phyloP scores from a whole-genome alignment of 2,113 vertebrate species.

The Mus pahari region DNA sequence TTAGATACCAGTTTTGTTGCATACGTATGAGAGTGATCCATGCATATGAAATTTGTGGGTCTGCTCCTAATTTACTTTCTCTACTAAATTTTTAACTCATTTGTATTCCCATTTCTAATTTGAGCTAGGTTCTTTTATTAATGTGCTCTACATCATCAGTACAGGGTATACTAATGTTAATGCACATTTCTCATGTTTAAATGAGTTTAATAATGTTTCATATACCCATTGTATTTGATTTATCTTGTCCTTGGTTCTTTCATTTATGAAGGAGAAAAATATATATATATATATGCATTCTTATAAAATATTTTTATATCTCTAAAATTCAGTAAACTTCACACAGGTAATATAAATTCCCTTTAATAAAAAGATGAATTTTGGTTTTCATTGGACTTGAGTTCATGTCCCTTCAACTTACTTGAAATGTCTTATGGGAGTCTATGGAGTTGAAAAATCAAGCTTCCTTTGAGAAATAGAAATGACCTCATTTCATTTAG shows the following conservation, averaged over 20 bases:
- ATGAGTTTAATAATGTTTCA: neutral
- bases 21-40: neutral
- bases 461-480: slow-evolving; percentile 76
- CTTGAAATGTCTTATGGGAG: slow-evolving; percentile 65
- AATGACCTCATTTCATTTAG: slow-evolving; percentile 79
- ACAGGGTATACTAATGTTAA: neutral
- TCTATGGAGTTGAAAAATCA: slow-evolving; percentile 80
- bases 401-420: slow-evolving; percentile 52
- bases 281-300: neutral
- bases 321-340: neutral
- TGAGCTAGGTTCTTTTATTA: neutral
- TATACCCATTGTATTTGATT: neutral
- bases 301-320: neutral
- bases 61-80: neutral
- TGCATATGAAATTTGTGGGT: neutral
- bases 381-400: slow-evolving; percentile 42
- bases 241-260: slow-evolving; percentile 4
- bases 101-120: neutral
- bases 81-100: neutral
- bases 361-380: slow-evolving; percentile 45
- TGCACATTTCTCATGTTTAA: neutral
- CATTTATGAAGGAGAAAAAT: neutral
- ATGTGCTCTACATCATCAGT: neutral
- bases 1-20: neutral
- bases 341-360: neutral